Evolutionary conservation across 2,113 vertebrate genomes (phyloP).

Genomic region (Pollimyrus isidori): DNA sequence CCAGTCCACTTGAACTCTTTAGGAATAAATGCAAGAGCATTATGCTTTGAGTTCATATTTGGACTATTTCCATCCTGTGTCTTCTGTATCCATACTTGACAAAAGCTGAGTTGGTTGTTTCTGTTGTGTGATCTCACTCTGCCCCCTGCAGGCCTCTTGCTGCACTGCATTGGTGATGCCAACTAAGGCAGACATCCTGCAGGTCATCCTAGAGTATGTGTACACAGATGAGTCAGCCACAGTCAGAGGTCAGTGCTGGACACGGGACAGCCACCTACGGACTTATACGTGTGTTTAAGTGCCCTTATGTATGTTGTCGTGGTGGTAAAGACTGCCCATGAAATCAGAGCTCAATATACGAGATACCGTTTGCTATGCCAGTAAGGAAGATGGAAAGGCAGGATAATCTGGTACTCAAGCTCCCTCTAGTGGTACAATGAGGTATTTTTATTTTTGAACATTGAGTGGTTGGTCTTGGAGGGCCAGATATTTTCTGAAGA

Average conservation of each 20-base stretch:
- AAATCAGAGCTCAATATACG: neutral
- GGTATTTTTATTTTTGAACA: neutral
- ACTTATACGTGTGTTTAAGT: neutral
- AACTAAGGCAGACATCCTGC: conserved; percentile 78
- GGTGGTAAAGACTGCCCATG: neutral
- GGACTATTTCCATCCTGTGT: neutral
- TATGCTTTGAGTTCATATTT: neutral
- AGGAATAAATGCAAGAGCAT: neutral
- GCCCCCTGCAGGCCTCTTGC: conserved; percentile 70
- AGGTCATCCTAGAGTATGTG: conserved; percentile 86
- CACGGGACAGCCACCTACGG: neutral
- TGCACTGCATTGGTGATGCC: conserved; percentile 85
- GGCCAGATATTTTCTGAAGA: neutral
- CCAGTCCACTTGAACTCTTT: neutral
- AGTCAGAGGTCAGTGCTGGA: conserved; percentile 69
- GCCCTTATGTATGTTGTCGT: neutral
- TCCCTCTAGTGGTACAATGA: neutral
- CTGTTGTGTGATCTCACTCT: neutral
- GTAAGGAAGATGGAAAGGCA: neutral
- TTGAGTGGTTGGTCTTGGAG: neutral
- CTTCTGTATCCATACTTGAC: neutral
- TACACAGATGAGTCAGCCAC: conserved; percentile 84
- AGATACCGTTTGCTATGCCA: neutral
- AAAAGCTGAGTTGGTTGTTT: neutral
- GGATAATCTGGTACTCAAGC: neutral